Percentiles rank a stretch among this genome's conserved stretches.
phyloP scores from a whole-genome alignment of 2,797 vertebrate genomes.

The Chaetodon trifasciatus region DNA sequence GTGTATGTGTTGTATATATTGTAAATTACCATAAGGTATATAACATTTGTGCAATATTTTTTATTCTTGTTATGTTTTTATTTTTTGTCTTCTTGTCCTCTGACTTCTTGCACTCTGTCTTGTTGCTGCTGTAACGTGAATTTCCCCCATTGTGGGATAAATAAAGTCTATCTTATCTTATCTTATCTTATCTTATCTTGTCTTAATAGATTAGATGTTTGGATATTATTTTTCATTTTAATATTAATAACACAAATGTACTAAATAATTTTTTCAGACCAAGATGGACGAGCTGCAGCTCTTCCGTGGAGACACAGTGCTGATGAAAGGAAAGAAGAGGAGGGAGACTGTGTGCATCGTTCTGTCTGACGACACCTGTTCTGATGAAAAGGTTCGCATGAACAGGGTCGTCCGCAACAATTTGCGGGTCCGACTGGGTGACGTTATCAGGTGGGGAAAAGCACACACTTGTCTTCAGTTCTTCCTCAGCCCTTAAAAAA shows the following conservation, averaged over 20 bases:
- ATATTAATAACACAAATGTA: background rate
- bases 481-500: background rate
- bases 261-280: conserved; percentile 79
- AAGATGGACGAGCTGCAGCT: conserved; percentile 99
- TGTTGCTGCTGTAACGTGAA: too few relatives aligned
- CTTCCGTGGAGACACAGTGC: conserved; percentile 98
- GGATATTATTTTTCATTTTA: background rate
- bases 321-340: conserved; percentile 99
- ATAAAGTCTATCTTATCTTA: too few relatives aligned
- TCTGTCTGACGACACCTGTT: conserved; percentile 97
- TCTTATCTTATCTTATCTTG: too few relatives aligned
- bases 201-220: background rate
- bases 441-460: conserved; percentile 93
- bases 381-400: conserved; percentile 99
- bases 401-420: conserved; percentile 99
- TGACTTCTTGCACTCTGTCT: too few relatives aligned
- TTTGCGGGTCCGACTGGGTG: conserved; percentile 95
- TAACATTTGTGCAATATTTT: too few relatives aligned
- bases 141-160: too few relatives aligned
- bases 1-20: too few relatives aligned
- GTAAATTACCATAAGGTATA: too few relatives aligned
- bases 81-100: too few relatives aligned
- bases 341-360: conserved; percentile 98
- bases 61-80: too few relatives aligned
- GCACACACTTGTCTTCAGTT: background rate